phyloP scores from a whole-genome alignment of 2,113 vertebrate species.

The Oncorhynchus masou region DNA sequence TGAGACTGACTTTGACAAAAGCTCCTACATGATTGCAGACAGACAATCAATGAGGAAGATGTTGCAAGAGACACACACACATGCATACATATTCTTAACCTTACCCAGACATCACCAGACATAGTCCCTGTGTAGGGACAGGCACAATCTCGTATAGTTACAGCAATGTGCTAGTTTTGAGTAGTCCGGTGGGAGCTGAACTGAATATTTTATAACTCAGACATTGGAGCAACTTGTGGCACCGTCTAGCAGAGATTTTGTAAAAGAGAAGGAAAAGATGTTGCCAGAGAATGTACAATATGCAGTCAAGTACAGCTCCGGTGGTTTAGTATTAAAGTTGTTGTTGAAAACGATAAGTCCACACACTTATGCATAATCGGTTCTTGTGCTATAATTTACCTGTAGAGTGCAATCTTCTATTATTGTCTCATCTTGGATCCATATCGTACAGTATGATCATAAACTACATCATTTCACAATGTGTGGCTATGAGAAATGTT shows the following conservation, averaged over 20 bases:
- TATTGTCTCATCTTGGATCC: no score
- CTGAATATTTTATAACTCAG: conserved; percentile 4
- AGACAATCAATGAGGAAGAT: not conserved
- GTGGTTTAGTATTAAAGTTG: no score
- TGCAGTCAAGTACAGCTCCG: no score
- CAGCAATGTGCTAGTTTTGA: conserved; percentile 1
- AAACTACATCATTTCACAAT: no score
- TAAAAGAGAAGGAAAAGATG: no score
- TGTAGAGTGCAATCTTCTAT: no score
- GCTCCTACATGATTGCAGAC: not conserved
- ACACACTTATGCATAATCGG: no score
- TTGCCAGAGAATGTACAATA: no score
- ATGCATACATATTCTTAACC: not conserved
- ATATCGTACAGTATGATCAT: no score
- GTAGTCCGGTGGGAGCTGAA: not conserved
- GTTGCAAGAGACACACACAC: not conserved
- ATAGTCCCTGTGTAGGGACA: not conserved
- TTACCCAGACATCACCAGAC: not conserved
- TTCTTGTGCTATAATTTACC: no score
- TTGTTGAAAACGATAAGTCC: no score
- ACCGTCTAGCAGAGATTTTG: not conserved
- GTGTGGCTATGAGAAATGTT: no score
- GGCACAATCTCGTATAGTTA: not conserved
- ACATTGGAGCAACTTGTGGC: not conserved
- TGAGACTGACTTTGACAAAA: not conserved